phyloP scores from a whole-genome alignment of 1,140 invertebrate species.

The Sitophilus oryzae region DNA sequence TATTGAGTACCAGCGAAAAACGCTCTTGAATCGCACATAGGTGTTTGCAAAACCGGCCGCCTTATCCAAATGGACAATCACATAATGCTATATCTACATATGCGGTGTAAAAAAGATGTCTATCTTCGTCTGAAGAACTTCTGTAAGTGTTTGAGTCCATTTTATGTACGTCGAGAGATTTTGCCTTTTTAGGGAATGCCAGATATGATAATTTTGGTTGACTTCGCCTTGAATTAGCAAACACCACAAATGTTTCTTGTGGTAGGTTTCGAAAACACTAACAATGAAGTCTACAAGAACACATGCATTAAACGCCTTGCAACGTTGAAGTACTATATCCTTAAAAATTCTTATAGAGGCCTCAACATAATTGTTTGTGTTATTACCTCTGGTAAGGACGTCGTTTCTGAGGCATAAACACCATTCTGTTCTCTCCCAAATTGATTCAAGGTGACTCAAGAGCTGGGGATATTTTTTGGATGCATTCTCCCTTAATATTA shows the following conservation, averaged over 20 bases:
- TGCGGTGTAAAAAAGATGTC: neutral
- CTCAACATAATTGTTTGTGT: neutral
- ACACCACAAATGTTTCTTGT: slow-evolving; percentile 1
- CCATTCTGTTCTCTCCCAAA: slow-evolving; percentile 1
- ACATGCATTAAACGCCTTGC: slow-evolving; percentile 3
- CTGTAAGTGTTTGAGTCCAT: slow-evolving; percentile 2
- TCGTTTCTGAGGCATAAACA: no score
- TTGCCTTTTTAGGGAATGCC: slow-evolving; percentile 5
- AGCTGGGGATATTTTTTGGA: slow-evolving; percentile 5
- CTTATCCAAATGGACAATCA: neutral
- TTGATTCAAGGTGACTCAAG: slow-evolving; percentile 5
- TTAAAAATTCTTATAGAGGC: neutral
- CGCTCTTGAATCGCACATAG: slow-evolving; percentile 3
- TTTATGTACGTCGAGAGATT: slow-evolving; percentile 6
- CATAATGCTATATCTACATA: slow-evolving; percentile 7
- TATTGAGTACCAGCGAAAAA: slow-evolving; percentile 4
- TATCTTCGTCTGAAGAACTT: no score
- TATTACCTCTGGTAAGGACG: no score
- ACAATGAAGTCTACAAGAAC: slow-evolving; percentile 3
- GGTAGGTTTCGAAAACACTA: slow-evolving; percentile 1
- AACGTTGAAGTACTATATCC: no score
- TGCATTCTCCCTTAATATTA: slow-evolving; percentile 1
- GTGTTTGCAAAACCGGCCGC: slow-evolving; percentile 1
- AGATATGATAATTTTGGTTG: slow-evolving; percentile 6
- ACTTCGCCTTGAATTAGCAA: slow-evolving; percentile 1